Conservation (phyloP, 2,888 invertebrate species). For the Limenitis camilla region DNA sequence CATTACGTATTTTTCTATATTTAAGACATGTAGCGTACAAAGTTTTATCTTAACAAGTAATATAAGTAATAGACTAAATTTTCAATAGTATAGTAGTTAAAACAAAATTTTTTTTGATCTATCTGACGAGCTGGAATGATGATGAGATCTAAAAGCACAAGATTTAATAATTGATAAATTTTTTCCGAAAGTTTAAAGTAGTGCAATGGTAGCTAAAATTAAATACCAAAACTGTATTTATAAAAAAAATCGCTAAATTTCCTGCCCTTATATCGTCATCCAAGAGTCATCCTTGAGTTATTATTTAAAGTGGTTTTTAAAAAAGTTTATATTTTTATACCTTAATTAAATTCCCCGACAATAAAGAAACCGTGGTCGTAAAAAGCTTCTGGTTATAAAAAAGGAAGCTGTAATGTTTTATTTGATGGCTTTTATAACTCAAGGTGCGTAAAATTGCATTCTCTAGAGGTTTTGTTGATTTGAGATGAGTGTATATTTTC, state of each 20-base stretch:
- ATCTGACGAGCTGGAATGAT: too few relatives aligned
- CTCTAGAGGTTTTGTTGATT: neutral
- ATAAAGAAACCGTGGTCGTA: conserved; percentile 12
- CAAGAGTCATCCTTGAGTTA: conserved; percentile 2
- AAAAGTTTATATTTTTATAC: conserved; percentile 11
- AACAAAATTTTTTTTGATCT: too few relatives aligned
- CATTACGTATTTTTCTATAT: too few relatives aligned
- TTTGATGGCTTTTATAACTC: conserved; percentile 9
- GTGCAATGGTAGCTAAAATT: too few relatives aligned
- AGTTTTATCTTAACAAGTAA: too few relatives aligned
- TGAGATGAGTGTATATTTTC: neutral
- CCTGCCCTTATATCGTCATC: neutral
- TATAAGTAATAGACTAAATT: too few relatives aligned
- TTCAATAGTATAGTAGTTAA: too few relatives aligned
- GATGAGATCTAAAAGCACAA: too few relatives aligned
- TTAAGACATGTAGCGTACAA: too few relatives aligned
- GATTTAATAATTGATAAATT: too few relatives aligned
- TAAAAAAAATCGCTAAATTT: neutral
- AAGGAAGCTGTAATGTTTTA: conserved; percentile 9
- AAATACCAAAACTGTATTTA: too few relatives aligned
- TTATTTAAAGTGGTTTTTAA: conserved; percentile 8
- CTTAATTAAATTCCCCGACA: conserved; percentile 17
- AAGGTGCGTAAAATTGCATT: conserved; percentile 15
- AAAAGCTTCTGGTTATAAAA: conserved; percentile 13
- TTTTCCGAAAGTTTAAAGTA: too few relatives aligned